Percentiles rank a stretch among this genome's conserved stretches.
Evolutionary conservation across 2,797 vertebrate genomes (phyloP).

Genomic region (Cossypha dichroa): DNA sequence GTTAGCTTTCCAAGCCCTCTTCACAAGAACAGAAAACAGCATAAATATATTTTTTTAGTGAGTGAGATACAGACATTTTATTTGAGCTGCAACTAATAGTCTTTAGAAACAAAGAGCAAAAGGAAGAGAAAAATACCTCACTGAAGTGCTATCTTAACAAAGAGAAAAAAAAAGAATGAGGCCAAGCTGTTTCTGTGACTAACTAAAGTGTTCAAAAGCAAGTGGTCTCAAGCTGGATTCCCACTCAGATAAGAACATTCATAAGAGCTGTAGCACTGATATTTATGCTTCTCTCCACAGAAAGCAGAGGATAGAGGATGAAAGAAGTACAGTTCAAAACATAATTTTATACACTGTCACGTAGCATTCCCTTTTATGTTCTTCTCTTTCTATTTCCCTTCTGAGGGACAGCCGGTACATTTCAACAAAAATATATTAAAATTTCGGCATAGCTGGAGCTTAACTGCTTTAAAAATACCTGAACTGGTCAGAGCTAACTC

Average conservation of each 20-base stretch:
- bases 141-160: not conserved
- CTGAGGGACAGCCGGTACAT: not conserved
- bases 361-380: not conserved
- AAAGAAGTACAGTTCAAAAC: not conserved
- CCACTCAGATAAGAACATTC: not conserved
- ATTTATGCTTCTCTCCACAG: not conserved
- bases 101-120: not conserved
- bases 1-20: not conserved
- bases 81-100: not conserved
- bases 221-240: not conserved
- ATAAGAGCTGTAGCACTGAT: not conserved
- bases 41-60: not conserved
- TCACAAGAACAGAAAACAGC: not conserved
- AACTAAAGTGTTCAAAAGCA: not conserved
- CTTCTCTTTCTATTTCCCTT: not conserved
- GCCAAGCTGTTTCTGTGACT: not conserved
- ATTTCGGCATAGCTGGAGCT: not conserved
- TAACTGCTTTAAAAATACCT: not conserved
- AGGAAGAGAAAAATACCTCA: not conserved
- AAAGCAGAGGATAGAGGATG: not conserved
- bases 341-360: not conserved
- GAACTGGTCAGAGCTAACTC: not conserved
- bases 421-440: not conserved
- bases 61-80: not conserved
- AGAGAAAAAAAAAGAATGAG: not conserved